Base-by-base conservation (phyloP, 2,888 invertebrate species). In the Stratiomys singularior region DNA sequence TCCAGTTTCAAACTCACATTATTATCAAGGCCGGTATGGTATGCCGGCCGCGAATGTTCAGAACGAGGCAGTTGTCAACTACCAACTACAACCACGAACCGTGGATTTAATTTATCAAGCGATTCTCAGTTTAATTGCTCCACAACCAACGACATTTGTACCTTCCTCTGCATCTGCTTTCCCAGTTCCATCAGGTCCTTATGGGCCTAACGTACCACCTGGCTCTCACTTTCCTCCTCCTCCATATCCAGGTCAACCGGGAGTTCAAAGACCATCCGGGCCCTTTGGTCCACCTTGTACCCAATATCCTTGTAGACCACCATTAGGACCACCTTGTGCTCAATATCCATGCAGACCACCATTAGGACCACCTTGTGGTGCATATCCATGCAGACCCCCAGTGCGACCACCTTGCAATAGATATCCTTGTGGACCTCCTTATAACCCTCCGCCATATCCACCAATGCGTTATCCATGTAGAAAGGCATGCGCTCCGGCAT, bases 71-170 rank as follows among this genome's bases (percentile, higher is more conserved):
- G 56, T 21, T 5, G 27, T 37, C 37, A 37, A 18, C n/a, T 72
- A 52, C 23, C 58, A 58, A 60, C 37, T 25, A 13, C 15, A 76
- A 25, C 37, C 60, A 18, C 11, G 63, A 37, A 76, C 76, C 2
- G 58, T 76, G 5, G 60, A 76, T 60, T 23, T 76, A 1, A 76
- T 76, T 11, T 60, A 28, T n/a, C 1, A 44, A 15, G 44, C 76
- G 15, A 30, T 76, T 23, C 5, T 52, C 15, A 25, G 37, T 27
- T 44, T 63, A 37, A 25, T 63, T 18, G 13, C 71, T 9, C 37
- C 3, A 37, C 9, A 3, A 37, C 9, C 37, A 37, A 37, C 37
- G 9, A 37, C 37, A 37, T 37, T 37, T 9, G 37, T 9, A 37
- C 37, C 37, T 3, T 37, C 9, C 3, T 9, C 37, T 37, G 5